Conservation (phyloP, 2,888 invertebrate species). For the Mimachlamys varia region DNA sequence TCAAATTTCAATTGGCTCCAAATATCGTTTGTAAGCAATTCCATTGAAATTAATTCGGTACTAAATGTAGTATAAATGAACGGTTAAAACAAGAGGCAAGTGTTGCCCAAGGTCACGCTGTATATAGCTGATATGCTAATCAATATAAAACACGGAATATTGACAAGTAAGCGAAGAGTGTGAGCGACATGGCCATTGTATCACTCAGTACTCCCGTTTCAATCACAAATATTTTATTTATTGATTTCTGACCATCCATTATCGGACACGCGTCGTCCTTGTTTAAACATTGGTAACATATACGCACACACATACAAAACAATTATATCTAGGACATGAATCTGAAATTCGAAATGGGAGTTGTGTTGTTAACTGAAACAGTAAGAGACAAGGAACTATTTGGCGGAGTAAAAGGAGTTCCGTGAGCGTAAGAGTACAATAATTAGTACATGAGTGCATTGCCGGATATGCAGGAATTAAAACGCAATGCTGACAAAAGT, state of each 20-base stretch:
- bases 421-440: not conserved
- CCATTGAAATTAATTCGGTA: too few relatives aligned
- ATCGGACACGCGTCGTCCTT: not conserved
- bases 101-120: not conserved
- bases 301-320: not conserved
- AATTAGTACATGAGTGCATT: not conserved
- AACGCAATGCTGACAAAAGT: not conserved
- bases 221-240: not conserved
- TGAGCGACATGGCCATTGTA: not conserved
- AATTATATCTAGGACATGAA: not conserved
- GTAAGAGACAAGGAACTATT: not conserved
- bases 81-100: not conserved
- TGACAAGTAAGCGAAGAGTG: not conserved
- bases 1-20: too few relatives aligned
- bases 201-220: not conserved
- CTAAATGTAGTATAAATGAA: too few relatives aligned
- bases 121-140: not conserved
- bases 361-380: not conserved
- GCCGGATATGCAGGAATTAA: slow-evolving; percentile 27
- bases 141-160: not conserved
- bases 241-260: not conserved
- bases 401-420: not conserved
- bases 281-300: not conserved
- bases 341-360: not conserved
- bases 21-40: too few relatives aligned